Base-by-base conservation (phyloP, 2,888 invertebrate species). In the Acrobasis repandana region DNA sequence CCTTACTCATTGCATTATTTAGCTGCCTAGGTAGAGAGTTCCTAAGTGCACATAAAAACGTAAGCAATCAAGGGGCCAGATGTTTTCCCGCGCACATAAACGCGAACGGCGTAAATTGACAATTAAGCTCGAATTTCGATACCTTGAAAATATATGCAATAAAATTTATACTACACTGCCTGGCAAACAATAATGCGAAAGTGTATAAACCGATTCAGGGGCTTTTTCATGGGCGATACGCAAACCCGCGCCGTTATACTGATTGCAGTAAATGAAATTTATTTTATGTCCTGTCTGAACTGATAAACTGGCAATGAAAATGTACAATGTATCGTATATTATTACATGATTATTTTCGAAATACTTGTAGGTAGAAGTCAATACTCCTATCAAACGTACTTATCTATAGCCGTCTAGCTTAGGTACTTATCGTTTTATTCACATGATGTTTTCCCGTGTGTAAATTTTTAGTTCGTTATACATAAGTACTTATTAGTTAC, bases 1-100 rank as follows among this genome's bases (percentile, higher is more conserved):
- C 76, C 72, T 71, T 74, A 76, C 77, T 79, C 80, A 85, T 83
- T 85, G 82, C 78, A 83, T 85, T 82, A 82, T 83, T 82, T 79
- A 80, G 76, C 70, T 78, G 77, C 77, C 79, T 82, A 80, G 69
- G 76, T 77, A 79, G 74, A 60, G 74, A 82, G 85, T 83, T 84
- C 80, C 82, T 82, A 85, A 88, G 86, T 86, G 85, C 85, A 79
- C 86, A 86, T 90, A 88, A 89, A 88, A 88, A 87, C 83, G 85
- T 82, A 80, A 85, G 84, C 87, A 88, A 90, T 88, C 88, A 88
- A 80, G 75, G 75, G 72, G 83, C 87, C 88, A 88, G 88, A 84
- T 90, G 89, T 86, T 89, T 88, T 82, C 79, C 85, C 75, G 75
- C 79, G 79, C 81, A 80, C 85, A 86, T 89, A 89, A 89, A 89